Base-by-base conservation (phyloP, 2,113 vertebrate species). In the Serilophus lunatus region DNA sequence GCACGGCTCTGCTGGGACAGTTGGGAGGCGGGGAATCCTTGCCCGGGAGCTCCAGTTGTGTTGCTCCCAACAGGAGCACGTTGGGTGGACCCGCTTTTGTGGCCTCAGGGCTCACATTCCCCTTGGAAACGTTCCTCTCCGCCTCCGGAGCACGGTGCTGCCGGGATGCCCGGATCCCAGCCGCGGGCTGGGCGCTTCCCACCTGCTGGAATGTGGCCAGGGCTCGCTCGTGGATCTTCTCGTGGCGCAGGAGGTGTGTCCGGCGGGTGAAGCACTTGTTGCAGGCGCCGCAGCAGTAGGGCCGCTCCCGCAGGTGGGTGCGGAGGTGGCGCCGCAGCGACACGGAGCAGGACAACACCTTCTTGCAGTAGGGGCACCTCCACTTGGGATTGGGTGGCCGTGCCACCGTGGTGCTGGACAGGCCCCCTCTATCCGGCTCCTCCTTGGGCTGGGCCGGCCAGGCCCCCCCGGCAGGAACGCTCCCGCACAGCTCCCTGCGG, bases 211-310 rank as follows among this genome's bases (percentile, higher is more conserved):
- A 93, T 23, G 18, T 36, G 6, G 31, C 50, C 74, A 68, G 82
- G 88, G 95, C 91, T 70, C 97, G 95, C 7, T 96, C 72, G 20
- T 98, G 97, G 60, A 97, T 98, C 71, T 97, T 93, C 96, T 98
- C 59, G 90, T 98, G 98, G 77, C 97, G 97, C 74, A 38, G 26
- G 24, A 98, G 97, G 92, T 97, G 97, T 3, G 66, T 97, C 0
- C n/a, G 69, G 83, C 97, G 97, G 61, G 97, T 96, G 92, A 98
- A 98, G 86, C 95, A 71, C 31, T 97, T 98, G 36, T 97, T 83
- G 78, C 98, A 98, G 85, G 93, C 20, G 60, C 85, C n/a, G 94
- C 98, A 98, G 93, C 95, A 93, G 40, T 96, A 76, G 2, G 98
- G 97, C 57, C 97, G 74, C 16, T 97, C 95, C 76, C 45, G 87